Evolutionary conservation across 1,140 invertebrate genomes (phyloP).

Genomic region (Sitophilus oryzae): DNA sequence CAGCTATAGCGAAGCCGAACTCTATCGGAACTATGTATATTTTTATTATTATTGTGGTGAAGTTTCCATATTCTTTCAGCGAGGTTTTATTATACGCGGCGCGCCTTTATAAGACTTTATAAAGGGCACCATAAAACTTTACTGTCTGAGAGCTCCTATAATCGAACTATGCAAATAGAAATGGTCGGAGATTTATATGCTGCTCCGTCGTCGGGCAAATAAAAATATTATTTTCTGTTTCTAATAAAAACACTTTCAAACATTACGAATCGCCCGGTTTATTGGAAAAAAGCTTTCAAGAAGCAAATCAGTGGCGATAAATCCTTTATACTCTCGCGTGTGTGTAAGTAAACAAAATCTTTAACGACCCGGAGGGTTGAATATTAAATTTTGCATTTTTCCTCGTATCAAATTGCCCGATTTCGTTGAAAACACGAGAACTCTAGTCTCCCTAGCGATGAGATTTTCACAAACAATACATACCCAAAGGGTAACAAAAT

Average conservation of each 20-base stretch:
- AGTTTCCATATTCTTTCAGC: too few relatives aligned
- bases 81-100: too few relatives aligned
- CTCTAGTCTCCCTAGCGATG: slow-evolving; percentile 4
- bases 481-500: slow-evolving; percentile 14
- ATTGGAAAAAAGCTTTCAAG: slow-evolving; percentile 15
- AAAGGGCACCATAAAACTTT: background rate
- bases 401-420: slow-evolving; percentile 16
- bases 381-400: slow-evolving; percentile 24
- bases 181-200: slow-evolving; percentile 2
- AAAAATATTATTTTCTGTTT: slow-evolving; percentile 4
- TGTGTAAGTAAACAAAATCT: slow-evolving; percentile 10
- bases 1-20: too few relatives aligned
- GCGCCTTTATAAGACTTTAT: too few relatives aligned
- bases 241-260: slow-evolving; percentile 7
- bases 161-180: background rate
- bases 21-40: too few relatives aligned
- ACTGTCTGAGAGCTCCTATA: background rate
- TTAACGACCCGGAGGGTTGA: slow-evolving; percentile 12
- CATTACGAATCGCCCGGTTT: slow-evolving; percentile 1
- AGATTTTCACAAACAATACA: slow-evolving; percentile 21
- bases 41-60: too few relatives aligned
- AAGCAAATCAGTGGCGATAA: slow-evolving; percentile 17
- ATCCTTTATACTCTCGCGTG: slow-evolving; percentile 12
- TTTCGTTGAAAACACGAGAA: slow-evolving; percentile 13
- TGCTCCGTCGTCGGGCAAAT: background rate